A percentile compares a stretch with the other conserved stretches of the same genome.
phyloP scores from a whole-genome alignment of 1,140 invertebrate species.

The Rhopalosiphum padi region DNA sequence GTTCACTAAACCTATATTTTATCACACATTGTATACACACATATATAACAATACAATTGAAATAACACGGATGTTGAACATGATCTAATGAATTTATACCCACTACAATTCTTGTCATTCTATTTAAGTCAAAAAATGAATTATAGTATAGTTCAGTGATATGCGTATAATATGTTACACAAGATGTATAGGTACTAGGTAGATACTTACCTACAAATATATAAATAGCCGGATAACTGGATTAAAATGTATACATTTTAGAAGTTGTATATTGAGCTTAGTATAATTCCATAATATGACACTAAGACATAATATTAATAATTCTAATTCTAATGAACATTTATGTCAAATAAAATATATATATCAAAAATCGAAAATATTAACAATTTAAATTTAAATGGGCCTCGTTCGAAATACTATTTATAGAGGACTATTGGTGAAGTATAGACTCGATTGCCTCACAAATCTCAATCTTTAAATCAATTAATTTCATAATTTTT shows the following conservation, averaged over 20 bases:
- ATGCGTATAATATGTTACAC: background rate
- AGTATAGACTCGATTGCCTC: too few relatives aligned
- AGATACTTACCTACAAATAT: background rate
- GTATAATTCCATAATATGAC: too few relatives aligned
- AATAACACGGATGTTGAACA: background rate
- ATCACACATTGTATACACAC: background rate
- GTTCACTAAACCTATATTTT: background rate
- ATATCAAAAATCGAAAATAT: too few relatives aligned
- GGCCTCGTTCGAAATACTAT: too few relatives aligned
- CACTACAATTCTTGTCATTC: background rate
- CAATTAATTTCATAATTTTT: background rate
- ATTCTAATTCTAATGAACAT: too few relatives aligned
- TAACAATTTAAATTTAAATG: too few relatives aligned
- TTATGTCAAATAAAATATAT: too few relatives aligned
- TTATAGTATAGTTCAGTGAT: background rate
- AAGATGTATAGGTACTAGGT: background rate
- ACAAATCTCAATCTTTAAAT: too few relatives aligned
- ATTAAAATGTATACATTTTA: too few relatives aligned
- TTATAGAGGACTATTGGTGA: too few relatives aligned
- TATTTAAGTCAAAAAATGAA: background rate
- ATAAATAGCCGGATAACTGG: background rate
- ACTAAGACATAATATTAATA: too few relatives aligned
- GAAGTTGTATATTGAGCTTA: too few relatives aligned
- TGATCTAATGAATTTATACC: background rate
- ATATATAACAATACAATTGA: background rate